Evolutionary conservation across 2,797 vertebrate species (phyloP).

Genomic region (Caiman crocodilus): DNA sequence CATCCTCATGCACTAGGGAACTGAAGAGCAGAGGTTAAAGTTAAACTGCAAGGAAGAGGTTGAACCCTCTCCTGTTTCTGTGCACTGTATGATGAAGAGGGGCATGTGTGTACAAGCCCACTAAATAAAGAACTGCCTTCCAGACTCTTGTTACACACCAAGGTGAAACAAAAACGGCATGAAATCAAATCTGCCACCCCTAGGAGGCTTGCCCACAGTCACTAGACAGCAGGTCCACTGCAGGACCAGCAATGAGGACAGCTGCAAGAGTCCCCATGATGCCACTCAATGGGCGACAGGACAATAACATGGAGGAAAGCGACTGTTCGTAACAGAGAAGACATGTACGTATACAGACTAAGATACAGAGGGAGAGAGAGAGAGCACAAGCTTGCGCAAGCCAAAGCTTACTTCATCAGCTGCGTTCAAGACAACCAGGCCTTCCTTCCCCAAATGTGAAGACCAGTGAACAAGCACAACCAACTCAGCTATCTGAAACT

Average conservation of each 20-base stretch:
- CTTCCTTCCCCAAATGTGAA: background rate
- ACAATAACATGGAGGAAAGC: background rate
- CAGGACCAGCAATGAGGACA: background rate
- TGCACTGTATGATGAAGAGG: background rate
- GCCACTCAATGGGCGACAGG: background rate
- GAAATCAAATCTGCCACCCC: conserved; percentile 10
- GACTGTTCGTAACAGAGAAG: no score
- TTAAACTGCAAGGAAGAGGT: background rate
- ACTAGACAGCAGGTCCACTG: background rate
- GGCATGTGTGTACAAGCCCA: conserved; percentile 12
- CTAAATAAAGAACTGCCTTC: conserved; percentile 28
- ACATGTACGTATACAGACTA: no score
- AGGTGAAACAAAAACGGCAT: background rate
- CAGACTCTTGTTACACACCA: background rate
- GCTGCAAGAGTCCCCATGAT: background rate
- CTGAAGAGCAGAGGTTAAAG: background rate
- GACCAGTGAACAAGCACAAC: background rate
- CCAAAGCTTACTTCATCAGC: no score
- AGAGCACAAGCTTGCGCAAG: no score
- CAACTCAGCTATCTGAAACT: conserved; percentile 4
- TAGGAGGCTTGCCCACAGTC: background rate
- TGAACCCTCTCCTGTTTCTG: conserved; percentile 7
- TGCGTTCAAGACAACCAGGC: background rate
- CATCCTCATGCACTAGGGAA: background rate
- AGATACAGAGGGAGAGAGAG: background rate